A percentile compares a stretch with the other conserved stretches of the same genome.
Conservation (phyloP, 1,140 invertebrate species). For the Lasaia peninsularis region DNA sequence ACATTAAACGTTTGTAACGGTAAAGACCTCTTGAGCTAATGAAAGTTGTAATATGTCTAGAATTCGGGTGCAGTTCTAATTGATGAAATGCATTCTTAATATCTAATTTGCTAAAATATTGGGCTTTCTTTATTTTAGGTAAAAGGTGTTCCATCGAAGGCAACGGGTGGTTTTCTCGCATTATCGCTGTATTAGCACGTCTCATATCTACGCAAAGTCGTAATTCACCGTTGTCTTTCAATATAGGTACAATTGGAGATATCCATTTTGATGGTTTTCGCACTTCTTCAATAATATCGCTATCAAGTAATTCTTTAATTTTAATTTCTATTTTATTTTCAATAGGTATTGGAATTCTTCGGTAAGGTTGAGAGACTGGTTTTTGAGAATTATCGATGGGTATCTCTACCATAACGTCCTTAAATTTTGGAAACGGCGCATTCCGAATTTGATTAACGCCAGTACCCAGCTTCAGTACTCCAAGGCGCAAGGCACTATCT, state of each 20-base stretch:
- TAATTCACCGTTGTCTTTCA: constrained; percentile 44
- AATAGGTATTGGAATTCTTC: constrained; percentile 42
- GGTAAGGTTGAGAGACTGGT: constrained; percentile 43
- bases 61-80: constrained; percentile 27
- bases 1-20: constrained; percentile 34
- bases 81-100: constrained; percentile 39
- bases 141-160: constrained; percentile 43
- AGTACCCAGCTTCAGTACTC: constrained; percentile 33
- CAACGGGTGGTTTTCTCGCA: constrained; percentile 45
- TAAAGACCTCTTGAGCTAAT: constrained; percentile 26
- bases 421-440: constrained; percentile 42
- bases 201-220: constrained; percentile 56
- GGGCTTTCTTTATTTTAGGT: constrained; percentile 37
- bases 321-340: constrained; percentile 32
- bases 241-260: constrained; percentile 45
- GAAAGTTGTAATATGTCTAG: constrained; percentile 29
- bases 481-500: constrained; percentile 21
- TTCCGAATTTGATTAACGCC: constrained; percentile 25
- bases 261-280: constrained; percentile 46
- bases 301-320: constrained; percentile 32
- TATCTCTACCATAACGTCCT: constrained; percentile 39
- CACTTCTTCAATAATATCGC: constrained; percentile 51
- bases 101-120: constrained; percentile 37
- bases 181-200: constrained; percentile 41
- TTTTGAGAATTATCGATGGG: constrained; percentile 33